Conservation (phyloP, 2,113 vertebrate species). For the Otolemur garnettii region DNA sequence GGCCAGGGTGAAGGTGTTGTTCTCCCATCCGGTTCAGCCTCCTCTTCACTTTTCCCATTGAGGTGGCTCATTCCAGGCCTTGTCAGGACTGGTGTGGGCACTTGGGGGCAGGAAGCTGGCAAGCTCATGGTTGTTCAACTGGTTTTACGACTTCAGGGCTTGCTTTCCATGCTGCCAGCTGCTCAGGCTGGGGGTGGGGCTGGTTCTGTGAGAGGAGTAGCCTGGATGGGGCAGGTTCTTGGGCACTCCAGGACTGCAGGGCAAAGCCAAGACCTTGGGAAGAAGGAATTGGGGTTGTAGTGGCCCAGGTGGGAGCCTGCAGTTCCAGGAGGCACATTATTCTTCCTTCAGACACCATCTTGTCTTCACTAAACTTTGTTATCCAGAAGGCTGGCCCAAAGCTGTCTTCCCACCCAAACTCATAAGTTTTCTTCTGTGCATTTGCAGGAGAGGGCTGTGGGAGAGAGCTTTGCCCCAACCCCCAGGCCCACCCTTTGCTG, state of each 20-base stretch:
- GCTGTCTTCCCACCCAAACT: neutral
- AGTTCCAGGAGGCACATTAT: neutral
- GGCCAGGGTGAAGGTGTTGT: neutral
- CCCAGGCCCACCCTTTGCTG: neutral
- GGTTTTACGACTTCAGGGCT: conserved; percentile 49
- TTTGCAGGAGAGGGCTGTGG: no score
- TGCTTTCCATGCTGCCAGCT: neutral
- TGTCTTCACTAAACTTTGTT: neutral
- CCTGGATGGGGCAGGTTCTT: neutral
- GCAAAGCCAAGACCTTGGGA: neutral
- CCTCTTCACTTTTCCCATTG: conserved; percentile 15
- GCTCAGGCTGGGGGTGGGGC: neutral
- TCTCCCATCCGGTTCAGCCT: neutral
- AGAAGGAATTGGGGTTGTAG: neutral
- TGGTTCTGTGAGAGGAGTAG: neutral
- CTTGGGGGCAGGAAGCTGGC: conserved; percentile 63
- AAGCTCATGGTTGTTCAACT: conserved; percentile 30
- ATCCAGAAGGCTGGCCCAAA: neutral
- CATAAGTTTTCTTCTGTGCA: neutral
- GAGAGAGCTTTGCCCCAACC: neutral
- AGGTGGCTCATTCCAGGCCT: conserved; percentile 42
- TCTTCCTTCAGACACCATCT: neutral
- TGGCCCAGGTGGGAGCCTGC: neutral
- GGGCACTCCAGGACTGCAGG: neutral
- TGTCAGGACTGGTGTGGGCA: conserved; percentile 56